Percentiles rank a stretch among this genome's conserved stretches.
Evolutionary conservation across 2,888 invertebrate genomes (phyloP).

Genomic region (Antheraea yamamai): DNA sequence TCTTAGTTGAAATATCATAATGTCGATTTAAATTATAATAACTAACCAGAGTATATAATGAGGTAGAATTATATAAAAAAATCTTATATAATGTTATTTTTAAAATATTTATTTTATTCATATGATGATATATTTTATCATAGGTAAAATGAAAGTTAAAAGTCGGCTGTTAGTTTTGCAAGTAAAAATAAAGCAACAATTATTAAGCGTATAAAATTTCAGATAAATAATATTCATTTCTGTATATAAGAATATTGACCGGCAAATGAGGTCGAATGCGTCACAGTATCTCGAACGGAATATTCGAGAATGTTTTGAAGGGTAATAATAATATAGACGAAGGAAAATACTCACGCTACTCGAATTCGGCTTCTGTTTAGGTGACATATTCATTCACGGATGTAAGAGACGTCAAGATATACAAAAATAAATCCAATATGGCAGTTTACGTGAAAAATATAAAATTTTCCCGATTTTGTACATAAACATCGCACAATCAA

Average conservation of each 20-base stretch:
- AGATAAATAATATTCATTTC: neutral
- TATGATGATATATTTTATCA: neutral
- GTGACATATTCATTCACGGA: constrained; percentile 54
- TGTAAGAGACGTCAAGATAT: constrained; percentile 58
- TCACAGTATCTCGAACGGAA: neutral
- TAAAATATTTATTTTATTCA: neutral
- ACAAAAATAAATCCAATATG: constrained; percentile 59
- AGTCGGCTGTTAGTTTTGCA: neutral
- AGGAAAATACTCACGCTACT: constrained; percentile 28
- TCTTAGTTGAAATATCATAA: no score
- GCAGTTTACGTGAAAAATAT: constrained; percentile 46
- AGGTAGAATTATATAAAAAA: neutral
- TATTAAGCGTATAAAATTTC: neutral
- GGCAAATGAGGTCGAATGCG: neutral
- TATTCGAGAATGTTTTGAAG: constrained; percentile 11
- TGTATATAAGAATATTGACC: neutral
- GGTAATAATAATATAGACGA: neutral
- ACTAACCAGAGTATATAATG: no score
- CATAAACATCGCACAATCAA: constrained; percentile 55
- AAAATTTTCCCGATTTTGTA: constrained; percentile 53
- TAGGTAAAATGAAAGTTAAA: no score
- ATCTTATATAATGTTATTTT: neutral
- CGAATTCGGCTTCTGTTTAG: constrained; percentile 57
- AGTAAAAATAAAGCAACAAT: neutral
- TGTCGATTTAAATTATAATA: no score